Conservation (phyloP, 2,888 invertebrate genomes). For the Meta bourneti region DNA sequence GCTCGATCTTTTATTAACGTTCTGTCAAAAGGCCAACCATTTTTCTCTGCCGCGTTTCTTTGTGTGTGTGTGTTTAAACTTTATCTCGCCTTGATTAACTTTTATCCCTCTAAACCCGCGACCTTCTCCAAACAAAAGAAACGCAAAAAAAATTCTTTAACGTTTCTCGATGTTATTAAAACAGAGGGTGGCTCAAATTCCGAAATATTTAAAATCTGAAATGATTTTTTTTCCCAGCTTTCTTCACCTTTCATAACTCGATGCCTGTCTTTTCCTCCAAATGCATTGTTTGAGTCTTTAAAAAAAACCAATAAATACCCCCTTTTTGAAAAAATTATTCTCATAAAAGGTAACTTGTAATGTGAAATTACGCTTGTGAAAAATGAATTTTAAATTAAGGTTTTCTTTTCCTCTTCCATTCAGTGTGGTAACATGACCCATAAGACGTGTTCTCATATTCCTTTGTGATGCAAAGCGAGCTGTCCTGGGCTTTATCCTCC, state of each 20-base stretch:
- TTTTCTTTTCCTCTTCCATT: background rate
- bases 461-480: constrained; percentile 25
- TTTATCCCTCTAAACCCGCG: background rate
- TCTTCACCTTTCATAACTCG: background rate
- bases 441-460: background rate
- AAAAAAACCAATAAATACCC: constrained; percentile 2
- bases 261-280: background rate
- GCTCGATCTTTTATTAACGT: background rate
- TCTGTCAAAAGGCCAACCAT: background rate
- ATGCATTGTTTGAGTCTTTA: background rate
- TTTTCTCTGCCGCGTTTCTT: background rate
- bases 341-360: background rate
- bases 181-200: background rate
- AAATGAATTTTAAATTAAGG: constrained; percentile 60
- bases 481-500: background rate
- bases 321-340: background rate
- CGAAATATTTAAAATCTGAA: constrained; percentile 6
- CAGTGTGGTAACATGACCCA: background rate
- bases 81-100: background rate
- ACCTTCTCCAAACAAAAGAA: background rate
- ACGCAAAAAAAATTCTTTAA: background rate
- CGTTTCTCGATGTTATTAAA: constrained; percentile 2
- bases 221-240: background rate
- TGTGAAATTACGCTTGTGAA: constrained; percentile 36
- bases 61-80: background rate